Evolutionary conservation across 2,888 invertebrate genomes (phyloP).

Genomic region (Buathra laborator): DNA sequence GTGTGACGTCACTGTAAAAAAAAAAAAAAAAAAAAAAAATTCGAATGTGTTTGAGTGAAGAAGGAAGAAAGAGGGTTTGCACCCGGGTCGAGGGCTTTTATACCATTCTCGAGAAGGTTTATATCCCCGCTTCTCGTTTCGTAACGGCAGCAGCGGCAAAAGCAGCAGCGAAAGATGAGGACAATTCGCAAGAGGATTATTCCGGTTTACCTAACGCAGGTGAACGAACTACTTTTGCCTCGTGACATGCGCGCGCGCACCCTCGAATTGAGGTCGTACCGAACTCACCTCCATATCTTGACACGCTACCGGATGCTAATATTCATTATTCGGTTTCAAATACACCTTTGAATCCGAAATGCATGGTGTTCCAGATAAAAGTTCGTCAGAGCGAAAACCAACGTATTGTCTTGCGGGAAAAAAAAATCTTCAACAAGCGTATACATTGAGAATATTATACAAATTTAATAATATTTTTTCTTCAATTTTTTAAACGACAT

Average conservation of each 20-base stretch:
- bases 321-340: neutral
- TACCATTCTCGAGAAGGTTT: constrained; percentile 56
- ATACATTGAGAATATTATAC: too few relatives aligned
- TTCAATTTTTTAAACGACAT: too few relatives aligned
- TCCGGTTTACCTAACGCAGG: constrained; percentile 65
- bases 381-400: neutral
- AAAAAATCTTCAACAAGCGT: too few relatives aligned
- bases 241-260: constrained; percentile 54
- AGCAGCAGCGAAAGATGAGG: constrained; percentile 32
- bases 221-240: constrained; percentile 59
- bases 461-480: too few relatives aligned
- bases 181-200: constrained; percentile 62
- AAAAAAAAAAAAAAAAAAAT: constrained; percentile 19
- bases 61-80: constrained; percentile 25
- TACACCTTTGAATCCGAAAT: neutral
- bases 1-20: neutral
- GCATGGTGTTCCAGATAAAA: neutral
- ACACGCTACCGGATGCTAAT: constrained; percentile 21
- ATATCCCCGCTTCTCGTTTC: constrained; percentile 47
- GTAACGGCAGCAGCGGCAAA: constrained; percentile 9
- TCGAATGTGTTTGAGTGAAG: constrained; percentile 33
- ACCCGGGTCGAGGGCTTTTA: constrained; percentile 49
- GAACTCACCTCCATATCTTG: constrained; percentile 23
- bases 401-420: neutral
- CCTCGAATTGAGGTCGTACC: constrained; percentile 58